These are phyloP conservation scores for Ips nitidus DNA, from an alignment of 1,140 invertebrate genomes.

Conservation along the genomic window DNA sequence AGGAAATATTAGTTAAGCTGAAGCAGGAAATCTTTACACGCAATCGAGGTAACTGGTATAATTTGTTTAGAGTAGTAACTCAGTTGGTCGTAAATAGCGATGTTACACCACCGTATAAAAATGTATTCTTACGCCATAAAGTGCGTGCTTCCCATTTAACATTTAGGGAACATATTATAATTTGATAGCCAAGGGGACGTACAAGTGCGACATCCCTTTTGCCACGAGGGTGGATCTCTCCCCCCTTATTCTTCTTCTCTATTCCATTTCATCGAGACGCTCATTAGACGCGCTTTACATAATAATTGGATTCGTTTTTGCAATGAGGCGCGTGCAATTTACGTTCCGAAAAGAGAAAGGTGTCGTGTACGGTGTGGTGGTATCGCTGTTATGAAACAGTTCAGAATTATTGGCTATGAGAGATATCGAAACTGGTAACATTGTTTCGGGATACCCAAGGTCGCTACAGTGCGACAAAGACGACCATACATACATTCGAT, in stretches of 20 bases:
- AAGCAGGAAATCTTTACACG: too few relatives aligned
- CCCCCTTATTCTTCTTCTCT: not conserved
- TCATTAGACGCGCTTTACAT: constrained; percentile 15
- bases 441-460: constrained; percentile 15
- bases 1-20: too few relatives aligned
- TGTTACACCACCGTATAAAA: too few relatives aligned
- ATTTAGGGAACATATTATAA: too few relatives aligned
- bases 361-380: not conserved
- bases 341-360: not conserved
- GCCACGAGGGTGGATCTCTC: not conserved
- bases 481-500: constrained; percentile 21
- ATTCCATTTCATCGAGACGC: constrained; percentile 3
- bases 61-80: too few relatives aligned
- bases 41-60: too few relatives aligned
- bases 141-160: too few relatives aligned
- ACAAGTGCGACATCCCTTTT: too few relatives aligned
- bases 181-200: too few relatives aligned
- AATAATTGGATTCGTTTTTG: constrained; percentile 13
- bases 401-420: not conserved
- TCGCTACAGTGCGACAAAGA: constrained; percentile 19
- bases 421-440: not conserved
- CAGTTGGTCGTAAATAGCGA: too few relatives aligned
- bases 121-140: too few relatives aligned
- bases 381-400: too few relatives aligned
- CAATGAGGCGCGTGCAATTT: constrained; percentile 12